Conservation (phyloP, 2,797 vertebrate species). For the Brachymystax lenok region DNA sequence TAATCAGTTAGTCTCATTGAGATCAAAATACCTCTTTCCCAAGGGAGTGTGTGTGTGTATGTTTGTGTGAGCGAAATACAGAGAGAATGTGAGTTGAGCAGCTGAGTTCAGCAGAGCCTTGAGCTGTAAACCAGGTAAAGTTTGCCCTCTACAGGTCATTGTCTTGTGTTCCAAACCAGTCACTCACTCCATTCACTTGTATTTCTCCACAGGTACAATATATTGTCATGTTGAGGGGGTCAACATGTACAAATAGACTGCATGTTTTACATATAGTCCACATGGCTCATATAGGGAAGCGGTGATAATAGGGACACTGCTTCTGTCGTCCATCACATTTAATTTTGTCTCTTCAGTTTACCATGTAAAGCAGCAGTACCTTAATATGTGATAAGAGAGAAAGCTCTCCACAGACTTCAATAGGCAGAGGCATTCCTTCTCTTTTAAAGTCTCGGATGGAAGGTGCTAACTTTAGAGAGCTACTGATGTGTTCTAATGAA, state of each 20-base stretch:
- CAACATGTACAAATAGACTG: slow-evolving; percentile 11
- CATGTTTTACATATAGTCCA: neutral
- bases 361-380: slow-evolving; percentile 27
- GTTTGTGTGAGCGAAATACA: slow-evolving; percentile 9
- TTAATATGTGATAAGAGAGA: slow-evolving; percentile 74
- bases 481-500: slow-evolving; percentile 75
- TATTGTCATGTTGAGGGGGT: slow-evolving; percentile 9
- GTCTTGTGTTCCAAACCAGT: slow-evolving; percentile 6
- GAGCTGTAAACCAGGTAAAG: slow-evolving; percentile 60
- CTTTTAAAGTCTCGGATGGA: slow-evolving; percentile 64
- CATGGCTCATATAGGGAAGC: slow-evolving; percentile 21
- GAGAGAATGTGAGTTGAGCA: neutral
- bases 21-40: neutral
- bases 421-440: slow-evolving; percentile 73
- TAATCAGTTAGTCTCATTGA: neutral
- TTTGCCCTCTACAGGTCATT: slow-evolving; percentile 70
- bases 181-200: neutral
- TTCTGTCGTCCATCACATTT: neutral
- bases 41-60: slow-evolving; percentile 1
- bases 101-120: neutral
- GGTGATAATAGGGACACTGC: slow-evolving; percentile 16
- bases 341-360: neutral
- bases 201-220: slow-evolving; percentile 14
- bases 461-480: slow-evolving; percentile 74
- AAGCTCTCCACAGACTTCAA: slow-evolving; percentile 73